These are phyloP conservation scores for Drusus annulatus DNA, from an alignment of 1,140 invertebrate species.

Conservation along the genomic window DNA sequence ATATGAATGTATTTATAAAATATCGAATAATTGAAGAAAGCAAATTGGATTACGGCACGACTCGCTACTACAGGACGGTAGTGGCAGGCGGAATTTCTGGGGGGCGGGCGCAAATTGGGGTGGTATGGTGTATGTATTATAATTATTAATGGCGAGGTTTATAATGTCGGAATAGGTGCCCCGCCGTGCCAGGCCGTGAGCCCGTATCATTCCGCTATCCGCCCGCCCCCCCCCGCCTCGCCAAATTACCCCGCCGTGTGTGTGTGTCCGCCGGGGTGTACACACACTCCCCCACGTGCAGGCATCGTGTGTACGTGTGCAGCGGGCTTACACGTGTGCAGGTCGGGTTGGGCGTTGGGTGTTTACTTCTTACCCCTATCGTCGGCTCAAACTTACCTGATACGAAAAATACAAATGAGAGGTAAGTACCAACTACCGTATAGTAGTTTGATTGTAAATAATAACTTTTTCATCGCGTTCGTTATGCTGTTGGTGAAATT, in stretches of 20 bases:
- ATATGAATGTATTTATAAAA: slow-evolving; percentile 1
- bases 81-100: not conserved
- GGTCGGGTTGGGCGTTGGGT: no score
- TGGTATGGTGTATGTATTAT: slow-evolving; percentile 42
- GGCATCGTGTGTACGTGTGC: no score
- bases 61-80: not conserved
- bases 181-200: slow-evolving; percentile 40
- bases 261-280: not conserved
- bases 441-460: no score
- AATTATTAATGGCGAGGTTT: slow-evolving; percentile 49
- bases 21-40: slow-evolving; percentile 27
- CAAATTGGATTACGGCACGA: slow-evolving; percentile 18
- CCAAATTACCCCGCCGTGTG: slow-evolving; percentile 19
- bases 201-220: slow-evolving; percentile 37
- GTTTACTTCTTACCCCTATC: no score
- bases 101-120: not conserved
- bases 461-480: no score
- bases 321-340: no score
- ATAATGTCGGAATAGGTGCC: slow-evolving; percentile 44
- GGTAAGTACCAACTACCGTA: no score
- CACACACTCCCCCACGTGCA: no score
- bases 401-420: no score
- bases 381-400: no score
- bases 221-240: slow-evolving; percentile 17
- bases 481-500: no score